phyloP scores from a whole-genome alignment of 2,797 vertebrate genomes.

The Chaetodon trifasciatus region DNA sequence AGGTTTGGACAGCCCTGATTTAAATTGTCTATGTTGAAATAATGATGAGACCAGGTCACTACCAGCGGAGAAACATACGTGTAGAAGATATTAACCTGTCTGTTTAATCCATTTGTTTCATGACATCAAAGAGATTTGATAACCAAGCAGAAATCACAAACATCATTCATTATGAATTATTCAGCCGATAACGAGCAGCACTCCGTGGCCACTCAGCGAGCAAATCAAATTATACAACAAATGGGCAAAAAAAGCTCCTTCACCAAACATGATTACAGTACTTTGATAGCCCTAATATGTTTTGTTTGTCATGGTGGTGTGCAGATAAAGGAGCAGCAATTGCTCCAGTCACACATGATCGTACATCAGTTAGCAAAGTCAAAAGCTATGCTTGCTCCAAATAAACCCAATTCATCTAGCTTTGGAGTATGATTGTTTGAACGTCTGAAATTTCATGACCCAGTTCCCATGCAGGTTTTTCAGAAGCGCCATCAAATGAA shows the following conservation, averaged over 20 bases:
- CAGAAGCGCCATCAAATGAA: constrained; percentile 62
- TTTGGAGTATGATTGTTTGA: constrained; percentile 64
- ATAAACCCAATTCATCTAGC: constrained; percentile 52
- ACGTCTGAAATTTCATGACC: constrained; percentile 62
- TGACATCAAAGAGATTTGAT: constrained; percentile 48
- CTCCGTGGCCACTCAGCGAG: constrained; percentile 51
- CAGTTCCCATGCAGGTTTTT: constrained; percentile 68
- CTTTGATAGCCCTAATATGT: constrained; percentile 70
- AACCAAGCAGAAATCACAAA: constrained; percentile 63
- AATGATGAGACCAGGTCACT: constrained; percentile 2
- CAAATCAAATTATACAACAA: constrained; percentile 70
- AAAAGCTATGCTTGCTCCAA: constrained; percentile 48
- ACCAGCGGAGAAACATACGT: constrained; percentile 9
- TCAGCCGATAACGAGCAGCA: constrained; percentile 62
- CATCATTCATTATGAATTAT: constrained; percentile 69
- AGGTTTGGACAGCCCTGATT: not conserved
- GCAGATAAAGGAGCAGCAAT: constrained; percentile 56
- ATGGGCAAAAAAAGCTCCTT: constrained; percentile 33
- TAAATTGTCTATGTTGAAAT: constrained; percentile 20
- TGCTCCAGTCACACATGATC: constrained; percentile 51
- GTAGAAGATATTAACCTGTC: constrained; percentile 55
- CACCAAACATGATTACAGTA: constrained; percentile 58
- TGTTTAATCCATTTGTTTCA: constrained; percentile 47
- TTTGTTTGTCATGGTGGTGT: constrained; percentile 54
- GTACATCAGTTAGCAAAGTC: constrained; percentile 43